Evolutionary conservation across 2,888 invertebrate species (phyloP).

Genomic region (Nomada goodeniana): DNA sequence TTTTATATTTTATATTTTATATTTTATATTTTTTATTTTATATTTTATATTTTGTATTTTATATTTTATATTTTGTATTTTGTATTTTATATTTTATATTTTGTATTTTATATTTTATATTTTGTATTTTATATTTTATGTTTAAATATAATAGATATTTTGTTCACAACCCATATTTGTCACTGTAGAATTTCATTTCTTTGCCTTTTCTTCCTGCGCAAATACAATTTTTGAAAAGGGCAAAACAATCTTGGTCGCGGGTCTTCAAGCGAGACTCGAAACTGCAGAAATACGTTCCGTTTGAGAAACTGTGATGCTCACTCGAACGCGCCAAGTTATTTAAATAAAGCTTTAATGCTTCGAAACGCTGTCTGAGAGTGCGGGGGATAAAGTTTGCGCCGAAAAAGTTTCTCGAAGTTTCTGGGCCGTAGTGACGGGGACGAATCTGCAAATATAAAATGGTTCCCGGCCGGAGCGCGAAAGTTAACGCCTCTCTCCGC

Average conservation of each 20-base stretch:
- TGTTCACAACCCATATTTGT: neutral
- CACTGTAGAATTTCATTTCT: neutral
- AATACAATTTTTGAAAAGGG: neutral
- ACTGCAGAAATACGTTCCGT: slow-evolving; percentile 4
- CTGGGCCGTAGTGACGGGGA: neutral
- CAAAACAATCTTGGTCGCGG: neutral
- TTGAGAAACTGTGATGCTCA: slow-evolving; percentile 4
- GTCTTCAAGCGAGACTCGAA: neutral
- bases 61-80: too few species aligned
- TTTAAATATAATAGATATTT: too few species aligned
- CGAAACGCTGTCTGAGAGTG: slow-evolving; percentile 16
- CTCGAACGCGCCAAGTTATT: slow-evolving; percentile 20
- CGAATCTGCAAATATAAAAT: slow-evolving; percentile 59
- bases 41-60: too few species aligned
- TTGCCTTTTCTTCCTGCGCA: neutral
- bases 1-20: too few species aligned
- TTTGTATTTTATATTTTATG: too few species aligned
- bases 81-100: too few species aligned
- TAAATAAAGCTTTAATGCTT: slow-evolving; percentile 44
- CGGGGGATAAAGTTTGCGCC: slow-evolving; percentile 49
- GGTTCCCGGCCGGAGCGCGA: slow-evolving; percentile 34
- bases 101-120: too few species aligned
- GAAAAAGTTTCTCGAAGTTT: slow-evolving; percentile 52
- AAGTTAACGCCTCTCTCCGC: slow-evolving; percentile 41
- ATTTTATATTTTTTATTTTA: too few species aligned